A percentile compares a stretch with the other conserved stretches of the same genome.
Evolutionary conservation across 2,888 invertebrate species (phyloP).

Genomic region (Phanerotoma sp.): DNA sequence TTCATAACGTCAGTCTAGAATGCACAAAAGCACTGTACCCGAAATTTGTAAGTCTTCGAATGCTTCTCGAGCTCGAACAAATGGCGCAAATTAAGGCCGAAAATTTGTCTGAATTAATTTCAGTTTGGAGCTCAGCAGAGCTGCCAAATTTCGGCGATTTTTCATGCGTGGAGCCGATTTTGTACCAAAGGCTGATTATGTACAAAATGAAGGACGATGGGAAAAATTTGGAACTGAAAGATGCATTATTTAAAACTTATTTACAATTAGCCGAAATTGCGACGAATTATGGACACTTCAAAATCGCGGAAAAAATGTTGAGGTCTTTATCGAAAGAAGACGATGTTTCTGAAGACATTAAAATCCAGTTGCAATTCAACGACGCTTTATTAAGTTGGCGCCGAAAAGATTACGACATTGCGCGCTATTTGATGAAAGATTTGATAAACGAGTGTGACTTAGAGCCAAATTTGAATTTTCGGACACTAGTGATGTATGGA

Average conservation of each 20-base stretch:
- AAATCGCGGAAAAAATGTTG: constrained; percentile 47
- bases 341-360: constrained; percentile 51
- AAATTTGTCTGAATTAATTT: constrained; percentile 57
- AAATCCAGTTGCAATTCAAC: constrained; percentile 59
- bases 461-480: constrained; percentile 54
- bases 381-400: constrained; percentile 63
- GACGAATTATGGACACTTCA: constrained; percentile 43
- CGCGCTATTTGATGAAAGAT: constrained; percentile 55
- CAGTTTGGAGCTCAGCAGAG: constrained; percentile 66
- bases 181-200: constrained; percentile 70
- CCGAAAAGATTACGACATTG: constrained; percentile 60
- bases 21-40: constrained; percentile 32
- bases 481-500: constrained; percentile 70
- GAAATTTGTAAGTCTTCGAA: constrained; percentile 70
- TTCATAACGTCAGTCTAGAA: constrained; percentile 67
- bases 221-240: constrained; percentile 53
- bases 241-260: constrained; percentile 48
- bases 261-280: constrained; percentile 55
- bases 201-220: constrained; percentile 59
- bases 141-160: constrained; percentile 66
- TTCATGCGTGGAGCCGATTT: constrained; percentile 70
- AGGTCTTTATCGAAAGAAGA: constrained; percentile 46
- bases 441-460: constrained; percentile 43
- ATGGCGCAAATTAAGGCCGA: constrained; percentile 51
- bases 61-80: constrained; percentile 65